A percentile compares a stretch with the other conserved stretches of the same genome.
phyloP scores from a whole-genome alignment of 1,140 invertebrate genomes.

The Drosophila subpulchrella region DNA sequence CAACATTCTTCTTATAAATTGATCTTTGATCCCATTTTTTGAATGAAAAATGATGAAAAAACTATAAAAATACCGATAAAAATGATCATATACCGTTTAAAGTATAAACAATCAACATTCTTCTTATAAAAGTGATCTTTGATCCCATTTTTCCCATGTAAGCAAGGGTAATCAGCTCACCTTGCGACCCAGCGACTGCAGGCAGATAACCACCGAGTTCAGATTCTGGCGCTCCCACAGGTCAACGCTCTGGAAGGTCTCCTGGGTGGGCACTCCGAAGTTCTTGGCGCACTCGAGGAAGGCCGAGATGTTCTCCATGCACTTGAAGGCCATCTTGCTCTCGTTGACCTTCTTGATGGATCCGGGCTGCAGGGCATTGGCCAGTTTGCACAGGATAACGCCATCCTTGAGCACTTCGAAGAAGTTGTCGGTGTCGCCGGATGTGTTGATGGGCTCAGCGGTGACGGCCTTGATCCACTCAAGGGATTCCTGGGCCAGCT shows the following conservation, averaged over 20 bases:
- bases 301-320: slow-evolving; percentile 99
- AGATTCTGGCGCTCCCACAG: slow-evolving; percentile 98
- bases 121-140: neutral
- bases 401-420: slow-evolving; percentile 95
- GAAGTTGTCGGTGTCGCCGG: slow-evolving; percentile 96
- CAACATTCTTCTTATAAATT: no score
- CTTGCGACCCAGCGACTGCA: slow-evolving; percentile 97
- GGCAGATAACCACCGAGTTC: slow-evolving; percentile 96
- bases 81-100: no score
- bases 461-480: slow-evolving; percentile 96
- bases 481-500: slow-evolving; percentile 94
- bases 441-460: slow-evolving; percentile 91
- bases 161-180: slow-evolving; percentile 85
- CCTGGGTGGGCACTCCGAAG: slow-evolving; percentile 97
- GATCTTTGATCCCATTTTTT: no score
- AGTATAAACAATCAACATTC: neutral
- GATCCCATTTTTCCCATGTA: neutral
- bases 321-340: slow-evolving; percentile 96
- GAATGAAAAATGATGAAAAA: no score
- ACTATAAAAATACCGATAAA: no score
- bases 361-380: slow-evolving; percentile 91
- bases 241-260: slow-evolving; percentile 98
- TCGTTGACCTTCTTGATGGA: slow-evolving; percentile 95
- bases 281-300: slow-evolving; percentile 94
- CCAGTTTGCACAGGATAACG: slow-evolving; percentile 93